phyloP scores from a whole-genome alignment of 1,140 invertebrate species.

The Eueides isabella region DNA sequence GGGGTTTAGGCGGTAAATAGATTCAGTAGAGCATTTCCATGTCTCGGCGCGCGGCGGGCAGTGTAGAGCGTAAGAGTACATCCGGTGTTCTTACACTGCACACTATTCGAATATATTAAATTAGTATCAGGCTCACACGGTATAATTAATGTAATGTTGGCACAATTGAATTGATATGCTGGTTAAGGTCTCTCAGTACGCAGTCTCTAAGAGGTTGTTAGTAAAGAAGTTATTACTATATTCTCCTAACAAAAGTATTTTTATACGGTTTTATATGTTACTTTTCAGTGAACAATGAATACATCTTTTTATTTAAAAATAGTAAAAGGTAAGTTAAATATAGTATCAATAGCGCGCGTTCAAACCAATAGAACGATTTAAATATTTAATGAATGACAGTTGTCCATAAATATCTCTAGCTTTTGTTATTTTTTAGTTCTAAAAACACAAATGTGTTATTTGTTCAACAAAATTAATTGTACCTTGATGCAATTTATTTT shows the following conservation, averaged over 20 bases:
- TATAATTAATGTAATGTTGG: background rate
- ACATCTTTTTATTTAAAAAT: background rate
- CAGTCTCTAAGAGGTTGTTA: too few species aligned
- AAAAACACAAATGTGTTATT: background rate
- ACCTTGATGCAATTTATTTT: background rate
- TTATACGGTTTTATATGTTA: background rate
- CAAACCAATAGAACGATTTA: slow-evolving; percentile 15
- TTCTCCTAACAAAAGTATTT: too few species aligned
- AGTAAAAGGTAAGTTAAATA: background rate
- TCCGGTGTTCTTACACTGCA: slow-evolving; percentile 29
- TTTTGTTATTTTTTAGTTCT: slow-evolving; percentile 9
- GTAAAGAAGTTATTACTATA: too few species aligned
- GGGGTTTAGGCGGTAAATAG: slow-evolving; percentile 66
- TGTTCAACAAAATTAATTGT: background rate
- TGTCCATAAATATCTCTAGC: slow-evolving; percentile 17
- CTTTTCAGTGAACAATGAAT: background rate
- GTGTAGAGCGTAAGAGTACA: slow-evolving; percentile 31
- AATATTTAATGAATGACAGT: slow-evolving; percentile 24
- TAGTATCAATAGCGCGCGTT: slow-evolving; percentile 2
- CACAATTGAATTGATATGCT: background rate
- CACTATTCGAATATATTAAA: background rate
- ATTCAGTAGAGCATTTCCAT: slow-evolving; percentile 75
- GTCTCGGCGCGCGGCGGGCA: slow-evolving; percentile 48
- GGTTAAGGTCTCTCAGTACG: too few species aligned
- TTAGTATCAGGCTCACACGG: background rate